A percentile compares a stretch with the other conserved stretches of the same genome.
These are phyloP conservation scores for Puffinus mauretanicus DNA, from an alignment of 2,113 vertebrate genomes.

Conservation along the genomic window DNA sequence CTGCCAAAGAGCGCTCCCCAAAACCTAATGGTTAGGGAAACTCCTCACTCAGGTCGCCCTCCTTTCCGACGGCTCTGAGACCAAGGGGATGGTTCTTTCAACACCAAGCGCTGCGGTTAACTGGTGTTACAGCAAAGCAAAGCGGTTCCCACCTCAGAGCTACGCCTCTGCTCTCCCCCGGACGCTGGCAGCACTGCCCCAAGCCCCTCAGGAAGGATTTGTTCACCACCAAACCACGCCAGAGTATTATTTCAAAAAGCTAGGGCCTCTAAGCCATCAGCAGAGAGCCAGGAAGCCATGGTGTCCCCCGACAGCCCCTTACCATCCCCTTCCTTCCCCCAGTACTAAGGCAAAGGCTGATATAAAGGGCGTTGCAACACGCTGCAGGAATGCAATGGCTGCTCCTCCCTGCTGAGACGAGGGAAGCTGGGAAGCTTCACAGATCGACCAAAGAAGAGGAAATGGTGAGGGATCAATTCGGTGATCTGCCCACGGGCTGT, in stretches of 20 bases:
- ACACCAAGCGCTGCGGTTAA: neutral
- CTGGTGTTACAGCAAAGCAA: neutral
- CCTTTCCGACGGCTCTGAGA: neutral
- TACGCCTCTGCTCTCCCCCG: accelerated
- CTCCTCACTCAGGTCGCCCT: neutral
- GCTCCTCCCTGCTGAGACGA: neutral
- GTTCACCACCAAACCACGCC: neutral
- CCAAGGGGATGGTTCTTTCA: neutral
- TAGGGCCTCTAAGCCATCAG: neutral
- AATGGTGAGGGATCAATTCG: neutral
- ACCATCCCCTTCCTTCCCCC: neutral
- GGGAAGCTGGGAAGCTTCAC: neutral
- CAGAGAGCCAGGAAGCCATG: neutral
- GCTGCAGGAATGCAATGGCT: neutral
- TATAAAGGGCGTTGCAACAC: neutral
- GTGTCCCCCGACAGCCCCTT: neutral
- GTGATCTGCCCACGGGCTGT: neutral
- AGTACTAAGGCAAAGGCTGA: neutral
- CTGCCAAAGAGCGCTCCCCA: neutral
- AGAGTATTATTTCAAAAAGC: neutral
- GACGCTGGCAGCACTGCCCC: neutral
- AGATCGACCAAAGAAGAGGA: neutral
- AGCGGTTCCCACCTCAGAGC: neutral
- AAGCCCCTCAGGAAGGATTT: neutral
- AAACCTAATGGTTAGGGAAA: neutral